These are phyloP conservation scores for Mnemiopsis leidyi DNA, from an alignment of 37 sponge, comb jelly and placozoan species.

Conservation along the genomic window DNA sequence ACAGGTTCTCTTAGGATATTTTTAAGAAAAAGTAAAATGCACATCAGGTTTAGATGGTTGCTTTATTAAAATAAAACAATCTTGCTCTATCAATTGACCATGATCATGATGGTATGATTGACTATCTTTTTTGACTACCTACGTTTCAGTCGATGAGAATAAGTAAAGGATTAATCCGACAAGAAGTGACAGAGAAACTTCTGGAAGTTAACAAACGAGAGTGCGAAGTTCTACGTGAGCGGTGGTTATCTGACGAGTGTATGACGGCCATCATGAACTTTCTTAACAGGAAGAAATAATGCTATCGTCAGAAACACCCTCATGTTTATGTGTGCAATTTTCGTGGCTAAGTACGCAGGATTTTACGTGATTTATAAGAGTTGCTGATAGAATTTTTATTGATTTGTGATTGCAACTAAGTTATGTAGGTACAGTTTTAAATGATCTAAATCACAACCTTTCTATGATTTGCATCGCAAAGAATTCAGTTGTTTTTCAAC, in stretches of 20 bases:
- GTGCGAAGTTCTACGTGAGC: constrained; percentile 79
- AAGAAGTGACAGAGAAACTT: constrained; percentile 67
- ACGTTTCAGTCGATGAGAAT: constrained; percentile 70
- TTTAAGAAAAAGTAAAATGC: too few relatives aligned
- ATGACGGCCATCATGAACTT: constrained; percentile 83
- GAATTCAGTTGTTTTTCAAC: too few relatives aligned
- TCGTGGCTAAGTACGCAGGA: neutral
- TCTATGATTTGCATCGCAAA: too few relatives aligned
- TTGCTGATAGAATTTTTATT: too few relatives aligned
- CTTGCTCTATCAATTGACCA: too few relatives aligned
- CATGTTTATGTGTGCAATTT: neutral
- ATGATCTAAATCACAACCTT: too few relatives aligned
- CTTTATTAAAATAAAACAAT: too few relatives aligned
- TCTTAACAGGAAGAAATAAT: constrained; percentile 74
- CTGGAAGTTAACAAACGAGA: constrained; percentile 77
- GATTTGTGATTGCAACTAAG: too few relatives aligned
- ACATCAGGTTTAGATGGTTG: too few relatives aligned
- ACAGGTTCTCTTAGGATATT: too few relatives aligned
- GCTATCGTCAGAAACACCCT: neutral
- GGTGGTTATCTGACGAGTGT: constrained; percentile 90
- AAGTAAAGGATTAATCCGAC: constrained; percentile 77
- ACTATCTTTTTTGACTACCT: neutral
- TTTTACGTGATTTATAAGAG: neutral
- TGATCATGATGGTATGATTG: neutral
- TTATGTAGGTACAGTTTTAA: too few relatives aligned